These are phyloP conservation scores for Aspidiotus rigidus DNA, from an alignment of 2,888 invertebrate genomes.

Conservation along the genomic window DNA sequence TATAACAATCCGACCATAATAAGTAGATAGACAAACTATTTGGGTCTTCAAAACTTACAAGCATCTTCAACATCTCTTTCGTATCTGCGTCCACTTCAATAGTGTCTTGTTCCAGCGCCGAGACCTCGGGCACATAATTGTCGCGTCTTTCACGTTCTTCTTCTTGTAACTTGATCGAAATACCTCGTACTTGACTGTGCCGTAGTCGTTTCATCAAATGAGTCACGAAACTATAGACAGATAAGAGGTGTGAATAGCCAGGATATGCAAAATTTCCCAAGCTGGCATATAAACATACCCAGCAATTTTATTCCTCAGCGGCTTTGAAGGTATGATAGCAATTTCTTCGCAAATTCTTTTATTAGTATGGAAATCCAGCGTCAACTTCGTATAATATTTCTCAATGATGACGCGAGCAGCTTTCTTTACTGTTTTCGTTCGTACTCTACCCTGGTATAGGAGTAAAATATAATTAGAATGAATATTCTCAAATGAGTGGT, in stretches of 20 bases:
- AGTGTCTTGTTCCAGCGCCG: slow-evolving; percentile 89
- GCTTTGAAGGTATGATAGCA: slow-evolving; percentile 96
- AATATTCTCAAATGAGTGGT: too few species aligned
- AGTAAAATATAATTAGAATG: too few species aligned
- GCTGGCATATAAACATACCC: too few species aligned
- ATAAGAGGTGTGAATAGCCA: too few species aligned
- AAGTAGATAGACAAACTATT: too few species aligned
- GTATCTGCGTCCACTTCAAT: slow-evolving; percentile 98
- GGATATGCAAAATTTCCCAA: too few species aligned
- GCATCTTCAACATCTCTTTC: slow-evolving; percentile 96
- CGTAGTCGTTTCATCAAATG: slow-evolving; percentile 99
- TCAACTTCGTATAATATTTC: slow-evolving; percentile 96
- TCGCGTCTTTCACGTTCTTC: slow-evolving; percentile 98
- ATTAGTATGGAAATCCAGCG: slow-evolving; percentile 97
- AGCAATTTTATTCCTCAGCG: slow-evolving; percentile 95
- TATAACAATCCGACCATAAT: too few species aligned
- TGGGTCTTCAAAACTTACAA: slow-evolving; percentile 47
- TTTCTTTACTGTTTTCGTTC: slow-evolving; percentile 99
- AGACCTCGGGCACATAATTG: slow-evolving; percentile 97
- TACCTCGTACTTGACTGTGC: slow-evolving; percentile 95
- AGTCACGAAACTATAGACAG: slow-evolving; percentile 97
- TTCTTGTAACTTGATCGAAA: slow-evolving; percentile 98
- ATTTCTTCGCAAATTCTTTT: slow-evolving; percentile 99
- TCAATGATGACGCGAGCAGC: slow-evolving; percentile 98
- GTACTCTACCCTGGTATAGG: slow-evolving; percentile 82